Conservation (phyloP, 1,140 invertebrate species). For the Meloidogyne floridensis region DNA sequence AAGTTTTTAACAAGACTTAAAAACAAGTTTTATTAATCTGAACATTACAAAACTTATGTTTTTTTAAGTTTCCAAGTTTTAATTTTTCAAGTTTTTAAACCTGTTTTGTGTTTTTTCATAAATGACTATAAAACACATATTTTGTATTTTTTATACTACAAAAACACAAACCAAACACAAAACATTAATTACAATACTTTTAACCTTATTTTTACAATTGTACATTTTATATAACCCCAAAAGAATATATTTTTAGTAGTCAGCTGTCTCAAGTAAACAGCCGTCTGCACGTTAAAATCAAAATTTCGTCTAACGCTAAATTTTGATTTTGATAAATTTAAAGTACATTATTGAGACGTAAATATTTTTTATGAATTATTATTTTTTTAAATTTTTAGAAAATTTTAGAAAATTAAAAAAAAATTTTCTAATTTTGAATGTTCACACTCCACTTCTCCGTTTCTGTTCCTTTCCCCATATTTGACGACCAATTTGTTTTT, state of each 20-base stretch:
- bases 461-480: slow-evolving; percentile 39
- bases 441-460: slow-evolving; percentile 59
- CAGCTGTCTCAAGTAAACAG: slow-evolving; percentile 5
- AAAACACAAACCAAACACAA: not conserved
- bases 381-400: no score
- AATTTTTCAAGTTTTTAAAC: no score
- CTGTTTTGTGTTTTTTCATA: no score
- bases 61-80: no score
- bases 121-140: not conserved
- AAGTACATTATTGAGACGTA: not conserved
- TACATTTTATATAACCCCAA: not conserved
- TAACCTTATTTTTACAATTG: not conserved
- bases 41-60: no score
- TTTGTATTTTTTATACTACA: not conserved
- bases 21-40: no score
- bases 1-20: no score
- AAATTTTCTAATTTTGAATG: slow-evolving; percentile 20
- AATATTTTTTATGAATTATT: not conserved
- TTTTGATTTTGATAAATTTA: slow-evolving; percentile 8
- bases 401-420: not conserved
- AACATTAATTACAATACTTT: not conserved
- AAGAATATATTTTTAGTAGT: not conserved
- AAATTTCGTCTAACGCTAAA: not conserved
- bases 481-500: slow-evolving; percentile 58
- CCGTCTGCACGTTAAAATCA: not conserved